Evolutionary conservation across 2,888 invertebrate species (phyloP).

Genomic region (Taenaris catops): DNA sequence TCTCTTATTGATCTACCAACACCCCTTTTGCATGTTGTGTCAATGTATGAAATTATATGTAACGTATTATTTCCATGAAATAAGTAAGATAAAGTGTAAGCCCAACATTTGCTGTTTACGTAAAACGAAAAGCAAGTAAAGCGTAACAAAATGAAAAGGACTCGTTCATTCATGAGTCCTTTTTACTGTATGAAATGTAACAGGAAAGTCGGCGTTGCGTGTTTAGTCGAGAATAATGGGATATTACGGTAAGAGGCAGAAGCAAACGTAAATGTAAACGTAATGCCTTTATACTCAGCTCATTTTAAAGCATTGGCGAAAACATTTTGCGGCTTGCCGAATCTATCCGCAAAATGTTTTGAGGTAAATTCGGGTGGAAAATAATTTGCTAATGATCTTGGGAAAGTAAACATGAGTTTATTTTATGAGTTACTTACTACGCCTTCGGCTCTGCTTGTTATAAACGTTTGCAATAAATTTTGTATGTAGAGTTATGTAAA

Average conservation of each 20-base stretch:
- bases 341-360: no score
- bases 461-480: no score
- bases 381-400: no score
- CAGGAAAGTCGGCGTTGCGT: background rate
- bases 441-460: no score
- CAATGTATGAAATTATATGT: no score
- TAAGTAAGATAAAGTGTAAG: background rate
- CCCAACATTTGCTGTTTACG: background rate
- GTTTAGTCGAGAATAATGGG: constrained; percentile 39
- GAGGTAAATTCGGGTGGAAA: no score
- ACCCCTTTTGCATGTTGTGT: no score
- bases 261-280: constrained; percentile 36
- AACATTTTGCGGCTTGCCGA: constrained; percentile 28
- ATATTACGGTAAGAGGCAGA: constrained; percentile 33
- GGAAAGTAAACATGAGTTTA: no score
- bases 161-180: background rate
- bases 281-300: constrained; percentile 24
- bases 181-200: constrained; percentile 1
- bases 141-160: background rate
- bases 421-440: no score
- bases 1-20: no score
- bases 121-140: background rate
- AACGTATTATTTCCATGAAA: no score
- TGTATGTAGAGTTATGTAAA: no score
- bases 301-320: constrained; percentile 23